phyloP scores from a whole-genome alignment of 2,888 invertebrate genomes.

The Zygaena filipendulae region DNA sequence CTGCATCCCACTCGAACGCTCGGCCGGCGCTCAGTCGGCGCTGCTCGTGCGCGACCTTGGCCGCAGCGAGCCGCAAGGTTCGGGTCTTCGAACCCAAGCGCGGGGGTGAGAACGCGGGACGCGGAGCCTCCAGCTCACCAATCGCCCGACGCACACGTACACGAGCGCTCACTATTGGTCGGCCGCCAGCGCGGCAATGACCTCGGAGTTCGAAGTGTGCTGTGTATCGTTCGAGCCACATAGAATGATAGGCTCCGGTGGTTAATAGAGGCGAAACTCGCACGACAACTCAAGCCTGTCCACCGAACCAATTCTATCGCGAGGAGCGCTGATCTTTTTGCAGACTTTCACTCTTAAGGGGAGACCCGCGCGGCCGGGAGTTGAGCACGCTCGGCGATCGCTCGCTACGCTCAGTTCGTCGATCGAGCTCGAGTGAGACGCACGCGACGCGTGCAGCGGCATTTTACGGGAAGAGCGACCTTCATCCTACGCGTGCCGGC shows the following conservation, averaged over 20 bases:
- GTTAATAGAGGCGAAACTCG: constrained; percentile 62
- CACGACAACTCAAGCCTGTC: constrained; percentile 38
- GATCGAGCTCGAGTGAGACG: constrained; percentile 67
- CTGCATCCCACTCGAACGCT: constrained; percentile 52
- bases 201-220: constrained; percentile 85
- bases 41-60: constrained; percentile 74
- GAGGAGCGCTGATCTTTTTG: constrained; percentile 62
- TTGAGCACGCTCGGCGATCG: constrained; percentile 52
- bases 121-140: constrained; percentile 50
- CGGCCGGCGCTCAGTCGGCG: constrained; percentile 42
- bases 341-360: constrained; percentile 70
- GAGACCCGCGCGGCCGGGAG: constrained; percentile 44
- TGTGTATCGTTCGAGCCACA: constrained; percentile 71
- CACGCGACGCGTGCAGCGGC: constrained; percentile 54
- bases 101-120: constrained; percentile 44
- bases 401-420: constrained; percentile 52
- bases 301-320: constrained; percentile 63
- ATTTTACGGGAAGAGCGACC: constrained; percentile 42
- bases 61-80: constrained; percentile 90
- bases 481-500: constrained; percentile 55
- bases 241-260: constrained; percentile 60
- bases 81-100: constrained; percentile 79
- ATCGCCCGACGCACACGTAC: constrained; percentile 51
- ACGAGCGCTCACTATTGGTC: constrained; percentile 63
- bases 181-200: constrained; percentile 77